Base-by-base conservation (phyloP, 2,113 vertebrate species). In the Hyla sarda region DNA sequence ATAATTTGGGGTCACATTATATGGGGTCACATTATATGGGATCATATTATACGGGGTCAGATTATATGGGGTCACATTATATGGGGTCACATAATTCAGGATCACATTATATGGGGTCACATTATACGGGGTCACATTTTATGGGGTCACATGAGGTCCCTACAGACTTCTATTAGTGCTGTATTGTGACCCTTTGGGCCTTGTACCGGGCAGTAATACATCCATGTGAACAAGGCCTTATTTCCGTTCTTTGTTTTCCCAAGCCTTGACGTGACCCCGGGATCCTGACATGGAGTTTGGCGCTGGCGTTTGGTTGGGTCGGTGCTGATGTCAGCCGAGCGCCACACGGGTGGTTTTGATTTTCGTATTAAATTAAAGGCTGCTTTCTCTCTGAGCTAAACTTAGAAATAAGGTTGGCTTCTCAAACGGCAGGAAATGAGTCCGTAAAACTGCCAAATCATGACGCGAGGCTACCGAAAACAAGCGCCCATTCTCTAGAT, bases 371-470 rank as follows among this genome's bases (percentile, higher is more conserved):
- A 87, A 82, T 87, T 81, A 87, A 87, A 87, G 77, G n/a, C 76
- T 86, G 77, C 52, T 82, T 87, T 75, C 74, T 87, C 85, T 58
- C 19, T 21, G 85, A 82, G 85, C 85, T 87, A 87, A 87, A 87
- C 78, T 74, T 87, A 87, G 85, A 87, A 80, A n/a, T 60, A 86
- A 72, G 52, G 76, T 80, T 86, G 58, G 65, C 32, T 81, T 86
- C 81, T 86, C 50, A 87, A 87, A 82, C 28, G 77, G 69, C 85
- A 87, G 85, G 85, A 87, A 87, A 87, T 87, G 85, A 87, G 79
- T 81, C 85, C 32, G 10, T 74, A 82, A 82, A 82, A 48, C 52
- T 82, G 85, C 85, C 85, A 87, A 82, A 71, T 82, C 67, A 62
- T 87, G 85, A 87, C 84, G 77, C 84, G 54, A 60, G 47, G 85